A percentile compares a stretch with the other conserved stretches of the same genome.
phyloP scores from a whole-genome alignment of 2,888 invertebrate genomes.

The Eubasilissa splendida region DNA sequence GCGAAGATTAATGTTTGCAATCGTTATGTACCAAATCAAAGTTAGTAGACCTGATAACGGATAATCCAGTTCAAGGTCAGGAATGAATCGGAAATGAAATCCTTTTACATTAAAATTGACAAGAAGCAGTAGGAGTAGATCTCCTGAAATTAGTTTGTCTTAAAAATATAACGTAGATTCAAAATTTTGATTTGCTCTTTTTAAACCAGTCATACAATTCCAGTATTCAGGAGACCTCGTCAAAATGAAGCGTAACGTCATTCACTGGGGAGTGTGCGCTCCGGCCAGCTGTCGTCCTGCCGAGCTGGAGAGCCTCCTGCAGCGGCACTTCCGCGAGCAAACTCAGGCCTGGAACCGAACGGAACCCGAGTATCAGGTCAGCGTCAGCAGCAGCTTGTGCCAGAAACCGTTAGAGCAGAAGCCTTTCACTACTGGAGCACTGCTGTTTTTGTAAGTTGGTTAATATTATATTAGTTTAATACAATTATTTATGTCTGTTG shows the following conservation, averaged over 20 bases:
- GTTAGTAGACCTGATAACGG: no score
- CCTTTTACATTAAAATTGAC: no score
- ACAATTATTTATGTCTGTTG: no score
- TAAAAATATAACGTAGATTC: not conserved
- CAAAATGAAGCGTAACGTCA: constrained; percentile 64
- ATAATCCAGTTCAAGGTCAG: no score
- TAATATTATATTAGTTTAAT: no score
- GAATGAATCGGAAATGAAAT: no score
- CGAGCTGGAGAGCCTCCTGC: constrained; percentile 60
- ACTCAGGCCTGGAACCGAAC: constrained; percentile 62
- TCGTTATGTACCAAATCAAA: no score
- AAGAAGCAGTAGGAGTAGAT: not conserved
- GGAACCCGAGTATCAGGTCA: constrained; percentile 65
- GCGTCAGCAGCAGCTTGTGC: constrained; percentile 60
- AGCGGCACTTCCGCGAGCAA: not conserved
- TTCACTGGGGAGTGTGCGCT: constrained; percentile 74
- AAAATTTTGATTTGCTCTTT: no score
- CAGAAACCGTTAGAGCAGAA: constrained; percentile 60
- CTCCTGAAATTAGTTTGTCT: no score
- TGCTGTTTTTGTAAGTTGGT: constrained; percentile 63
- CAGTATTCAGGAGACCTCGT: constrained; percentile 61
- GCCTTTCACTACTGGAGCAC: constrained; percentile 62
- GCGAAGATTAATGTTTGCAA: no score
- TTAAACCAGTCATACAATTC: not conserved
- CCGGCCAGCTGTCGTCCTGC: constrained; percentile 67